Base-by-base conservation (phyloP, 2,888 invertebrate genomes). In the Oscheius sp. region DNA sequence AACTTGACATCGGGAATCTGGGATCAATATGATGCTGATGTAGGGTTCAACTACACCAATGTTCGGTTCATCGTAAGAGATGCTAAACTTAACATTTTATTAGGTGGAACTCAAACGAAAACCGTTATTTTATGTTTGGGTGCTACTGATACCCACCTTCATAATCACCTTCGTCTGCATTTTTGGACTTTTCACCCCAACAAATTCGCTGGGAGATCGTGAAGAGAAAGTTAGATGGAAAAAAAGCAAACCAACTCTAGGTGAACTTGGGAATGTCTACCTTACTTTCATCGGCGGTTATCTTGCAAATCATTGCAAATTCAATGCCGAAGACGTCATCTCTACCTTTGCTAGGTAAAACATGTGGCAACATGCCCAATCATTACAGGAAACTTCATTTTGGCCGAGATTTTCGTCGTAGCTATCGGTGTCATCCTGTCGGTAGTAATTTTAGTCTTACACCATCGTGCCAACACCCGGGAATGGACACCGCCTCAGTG, bases 331-430 rank as follows among this genome's bases (percentile, higher is more conserved):
- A 80, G 38, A 77, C 80, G 2, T 72, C 74, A 5, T 66, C 72
- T 8, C 71, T 80, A 2, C 80, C 80, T 2, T 32, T 80, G 12
- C 62, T 78, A 4, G n/a, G n/a, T 74, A 74, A 72, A 14, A 41
- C 41, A 33, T n/a, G n/a, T n/a, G n/a, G n/a, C n/a, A n/a, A n/a
- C n/a, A n/a, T n/a, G n/a, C n/a, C n/a, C n/a, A 54, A 38, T 17
- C 22, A 17, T 54, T 64, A 17, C 62, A 72, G 79, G 80, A 33
- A 78, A 80, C 67, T 80, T 80, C 73, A 80, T 80, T 20, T 70
- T 80, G 12, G 77, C 80, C 14, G 80, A 80, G 49, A 80, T 80
- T 24, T 78, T 80, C 67, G 75, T 80, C 8, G 74, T 76, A 0
- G 75, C 80, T 2, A 73, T 75, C 17, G 80, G 76, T 8, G 80